Base-by-base conservation (phyloP, 2,888 invertebrate species). In the Clitarchus hookeri region DNA sequence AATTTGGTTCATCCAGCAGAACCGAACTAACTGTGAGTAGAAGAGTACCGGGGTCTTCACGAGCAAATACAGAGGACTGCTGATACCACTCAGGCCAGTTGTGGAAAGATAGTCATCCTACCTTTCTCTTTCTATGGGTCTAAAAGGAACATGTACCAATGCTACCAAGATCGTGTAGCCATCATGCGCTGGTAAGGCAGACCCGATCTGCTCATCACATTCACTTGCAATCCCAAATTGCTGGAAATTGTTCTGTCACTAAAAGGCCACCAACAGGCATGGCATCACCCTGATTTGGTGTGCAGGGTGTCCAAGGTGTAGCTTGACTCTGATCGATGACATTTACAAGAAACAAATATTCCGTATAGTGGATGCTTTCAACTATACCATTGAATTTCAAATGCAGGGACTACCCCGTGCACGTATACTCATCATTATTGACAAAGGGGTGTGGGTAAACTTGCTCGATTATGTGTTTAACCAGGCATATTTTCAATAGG, bases 371-470 rank as follows among this genome's bases (percentile, higher is more conserved):
- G 79, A 26, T 27, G 27, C 79, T 23, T 79, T 12, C 79, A 23
- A 4, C 4, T 79, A 79, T n/a, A 26, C 79, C 23, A 79, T 79
- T 79, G 25, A 79, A 4, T n/a, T n/a, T n/a, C 89, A 90, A 86
- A 90, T 90, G 87, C 85, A 88, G 89, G 88, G 85, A 90, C 89
- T 44, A 86, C 90, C 84, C 88, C 89, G 84, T 87, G 88, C 65
- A 88, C 89, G 89, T 85, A 87, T 89, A 77, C 82, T 90, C 27
- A 83, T 89, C 79, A 88, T 88, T 86, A 87, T 90, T 86, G 85
- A 87, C 80, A 85, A 88, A 85, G 86, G 89, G 83, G 89, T n/a
- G n/a, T n/a, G n/a, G n/a, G n/a, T n/a, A n/a, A n/a, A n/a, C n/a
- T n/a, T n/a, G n/a, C n/a, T n/a, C n/a, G n/a, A n/a, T n/a, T n/a